Evolutionary conservation across 2,888 invertebrate genomes (phyloP), one percentile per base, ranked within the genome.

Genomic region (Cephonodes hylas): DNA sequence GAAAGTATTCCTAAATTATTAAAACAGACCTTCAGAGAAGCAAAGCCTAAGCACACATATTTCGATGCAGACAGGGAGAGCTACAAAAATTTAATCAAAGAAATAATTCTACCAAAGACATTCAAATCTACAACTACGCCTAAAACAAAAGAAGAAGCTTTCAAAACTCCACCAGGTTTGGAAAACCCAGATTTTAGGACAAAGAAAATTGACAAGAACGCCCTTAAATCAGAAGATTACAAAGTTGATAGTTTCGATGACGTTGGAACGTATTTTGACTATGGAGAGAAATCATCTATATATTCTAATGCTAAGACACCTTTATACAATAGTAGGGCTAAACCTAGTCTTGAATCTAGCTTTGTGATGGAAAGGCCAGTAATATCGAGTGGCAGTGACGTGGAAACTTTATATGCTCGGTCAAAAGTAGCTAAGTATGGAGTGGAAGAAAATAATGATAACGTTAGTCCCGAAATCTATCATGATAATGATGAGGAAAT

Each of bases 381-480:
- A 63, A 34, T 62, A 27, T n/a, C 44, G 38, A n/a, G 10, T 67
- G 59, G 70, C 58, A 22, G 71, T 69, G 68, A 74, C 18, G 67
- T 88, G 22, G 89, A 91, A 77, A 91, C 90, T 1, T 76, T 86
- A 0, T 86, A 68, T 61, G 89, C 85, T 0, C 80, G 74, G 48
- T 88, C 91, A 0, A 91, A 84, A 76, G 89, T 91, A 3, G 80
- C 72, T 0, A 88, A 80, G 62, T 91, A 89, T 65, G 75, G 73
- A n/a, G 63, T 68, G 3, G 63, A 66, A 7, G 67, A 68, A 53
- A 20, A 22, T 57, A 15, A 7, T 18, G 46, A 46, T 4, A 38
- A 25, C 13, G 23, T 25, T 7, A 58, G 7, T n/a, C 22, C 34
- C n/a, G 42, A n/a, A 42, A 22, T 23, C 0, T 6, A 61, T 15